Percentiles rank a stretch among this genome's conserved stretches.
These are phyloP conservation scores for Sialis lutaria DNA, from an alignment of 2,888 invertebrate species.

Conservation along the genomic window DNA sequence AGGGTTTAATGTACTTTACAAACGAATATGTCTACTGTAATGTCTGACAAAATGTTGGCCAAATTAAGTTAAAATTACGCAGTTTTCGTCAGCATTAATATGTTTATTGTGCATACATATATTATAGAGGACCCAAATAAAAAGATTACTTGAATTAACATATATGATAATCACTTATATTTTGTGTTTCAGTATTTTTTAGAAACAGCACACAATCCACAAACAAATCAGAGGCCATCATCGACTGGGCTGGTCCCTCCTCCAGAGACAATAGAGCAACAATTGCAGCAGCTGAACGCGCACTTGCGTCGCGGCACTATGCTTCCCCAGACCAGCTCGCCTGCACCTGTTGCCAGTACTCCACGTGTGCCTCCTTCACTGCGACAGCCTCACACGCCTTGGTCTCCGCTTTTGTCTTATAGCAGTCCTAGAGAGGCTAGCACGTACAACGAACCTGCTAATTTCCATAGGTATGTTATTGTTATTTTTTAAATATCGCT, in stretches of 20 bases:
- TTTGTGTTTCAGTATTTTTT: conserved; percentile 57
- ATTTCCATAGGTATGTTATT: not conserved
- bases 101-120: no score
- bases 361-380: conserved; percentile 7
- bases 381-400: conserved; percentile 4
- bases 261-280: conserved; percentile 6
- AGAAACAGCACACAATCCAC: conserved; percentile 78
- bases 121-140: no score
- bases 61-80: no score
- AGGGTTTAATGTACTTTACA: no score
- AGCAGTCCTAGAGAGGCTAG: not conserved
- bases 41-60: no score
- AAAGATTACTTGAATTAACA: no score
- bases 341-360: conserved; percentile 12
- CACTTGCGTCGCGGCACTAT: conserved; percentile 14
- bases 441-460: conserved; percentile 1
- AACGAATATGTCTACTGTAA: no score
- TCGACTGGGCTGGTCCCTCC: conserved; percentile 25
- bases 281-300: conserved; percentile 19
- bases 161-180: not conserved
- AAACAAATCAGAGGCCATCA: conserved; percentile 54
- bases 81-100: no score
- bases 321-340: conserved; percentile 9
- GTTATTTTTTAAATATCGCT: no score
- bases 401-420: not conserved